These are phyloP conservation scores for Salminus brasiliensis DNA, from an alignment of 2,113 vertebrate genomes.

Conservation along the genomic window DNA sequence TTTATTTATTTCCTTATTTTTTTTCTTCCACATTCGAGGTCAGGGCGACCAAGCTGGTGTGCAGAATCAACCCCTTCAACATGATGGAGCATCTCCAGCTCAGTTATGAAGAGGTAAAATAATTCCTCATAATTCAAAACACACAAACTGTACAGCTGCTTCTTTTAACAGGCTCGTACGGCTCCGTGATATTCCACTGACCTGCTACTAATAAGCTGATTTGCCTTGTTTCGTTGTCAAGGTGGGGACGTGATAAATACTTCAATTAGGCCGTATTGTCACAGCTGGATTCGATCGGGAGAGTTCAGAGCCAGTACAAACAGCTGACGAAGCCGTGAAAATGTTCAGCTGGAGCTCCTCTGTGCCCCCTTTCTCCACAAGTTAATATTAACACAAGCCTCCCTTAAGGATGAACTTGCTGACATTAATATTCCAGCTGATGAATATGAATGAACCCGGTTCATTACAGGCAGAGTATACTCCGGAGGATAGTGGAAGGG, in stretches of 20 bases:
- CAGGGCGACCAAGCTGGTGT: slow-evolving; percentile 67
- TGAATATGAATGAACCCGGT: neutral
- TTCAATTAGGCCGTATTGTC: slow-evolving; percentile 41
- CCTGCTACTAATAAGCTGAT: slow-evolving; percentile 21
- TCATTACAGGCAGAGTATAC: slow-evolving; percentile 15
- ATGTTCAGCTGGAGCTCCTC: neutral
- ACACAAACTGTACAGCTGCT: neutral
- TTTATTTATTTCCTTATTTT: no score
- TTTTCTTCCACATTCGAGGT: slow-evolving; percentile 58
- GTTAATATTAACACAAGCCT: slow-evolving; percentile 39
- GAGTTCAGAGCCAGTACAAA: slow-evolving; percentile 42
- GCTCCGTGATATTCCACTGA: neutral
- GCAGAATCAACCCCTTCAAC: slow-evolving; percentile 82
- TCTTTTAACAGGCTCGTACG: neutral
- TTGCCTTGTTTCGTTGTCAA: slow-evolving; percentile 22
- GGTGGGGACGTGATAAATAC: slow-evolving; percentile 10
- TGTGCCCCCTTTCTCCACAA: slow-evolving; percentile 8
- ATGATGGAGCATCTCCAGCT: slow-evolving; percentile 91
- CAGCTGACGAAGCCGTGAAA: slow-evolving; percentile 26
- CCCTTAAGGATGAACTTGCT: slow-evolving; percentile 17
- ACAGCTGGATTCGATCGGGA: slow-evolving; percentile 45
- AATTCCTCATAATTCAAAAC: neutral
- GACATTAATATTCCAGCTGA: slow-evolving; percentile 22
- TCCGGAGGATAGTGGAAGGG: slow-evolving; percentile 25
- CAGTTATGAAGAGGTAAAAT: slow-evolving; percentile 87